Conservation (phyloP, 2,797 vertebrate genomes). For the Pantherophis alleghaniensis region DNA sequence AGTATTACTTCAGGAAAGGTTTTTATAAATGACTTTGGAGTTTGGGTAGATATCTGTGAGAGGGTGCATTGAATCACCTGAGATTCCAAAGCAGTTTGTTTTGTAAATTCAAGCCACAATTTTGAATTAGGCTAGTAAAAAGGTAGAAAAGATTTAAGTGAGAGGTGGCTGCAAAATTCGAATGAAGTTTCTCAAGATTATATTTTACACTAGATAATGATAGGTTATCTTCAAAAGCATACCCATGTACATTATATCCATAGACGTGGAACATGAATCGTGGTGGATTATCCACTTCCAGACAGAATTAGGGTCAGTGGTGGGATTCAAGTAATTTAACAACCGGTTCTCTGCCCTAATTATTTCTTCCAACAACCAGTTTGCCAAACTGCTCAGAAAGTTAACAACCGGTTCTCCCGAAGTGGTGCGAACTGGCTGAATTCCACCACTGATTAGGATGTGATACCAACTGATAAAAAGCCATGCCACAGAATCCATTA, state of each 20-base stretch:
- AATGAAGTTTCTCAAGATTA: not conserved
- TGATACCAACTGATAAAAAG: not conserved
- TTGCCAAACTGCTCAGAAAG: no score
- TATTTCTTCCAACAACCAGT: no score
- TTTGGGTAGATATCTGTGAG: not conserved
- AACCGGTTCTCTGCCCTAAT: no score
- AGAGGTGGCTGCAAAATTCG: not conserved
- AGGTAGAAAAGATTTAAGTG: not conserved
- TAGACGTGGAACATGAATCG: not conserved
- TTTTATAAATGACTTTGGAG: not conserved
- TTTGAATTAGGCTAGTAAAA: not conserved
- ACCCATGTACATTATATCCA: not conserved
- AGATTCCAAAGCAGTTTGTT: not conserved
- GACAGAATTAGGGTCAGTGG: not conserved
- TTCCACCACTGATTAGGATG: not conserved
- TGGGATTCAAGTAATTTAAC: no score
- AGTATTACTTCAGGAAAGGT: not conserved
- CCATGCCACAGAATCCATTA: not conserved
- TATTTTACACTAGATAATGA: not conserved
- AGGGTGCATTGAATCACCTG: not conserved
- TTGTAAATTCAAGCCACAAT: not conserved
- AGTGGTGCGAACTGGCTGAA: no score
- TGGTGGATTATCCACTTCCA: not conserved
- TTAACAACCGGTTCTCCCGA: no score
- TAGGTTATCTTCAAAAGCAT: not conserved